phyloP scores from a whole-genome alignment of 2,797 vertebrate species.

The Sebastes nivosus region DNA sequence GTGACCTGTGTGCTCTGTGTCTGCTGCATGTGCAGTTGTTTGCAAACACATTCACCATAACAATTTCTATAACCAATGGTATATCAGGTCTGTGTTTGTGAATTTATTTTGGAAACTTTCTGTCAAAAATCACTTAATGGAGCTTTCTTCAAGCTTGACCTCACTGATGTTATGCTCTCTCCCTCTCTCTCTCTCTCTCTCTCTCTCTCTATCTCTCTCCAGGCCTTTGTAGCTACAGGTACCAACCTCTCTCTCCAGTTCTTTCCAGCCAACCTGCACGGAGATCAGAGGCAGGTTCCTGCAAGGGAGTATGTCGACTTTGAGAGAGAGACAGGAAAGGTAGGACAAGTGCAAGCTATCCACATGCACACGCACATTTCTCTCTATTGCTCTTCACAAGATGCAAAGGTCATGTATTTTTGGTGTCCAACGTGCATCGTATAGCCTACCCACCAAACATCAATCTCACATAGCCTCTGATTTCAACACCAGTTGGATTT shows the following conservation, averaged over 20 bases:
- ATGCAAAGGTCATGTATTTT: neutral
- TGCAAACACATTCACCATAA: neutral
- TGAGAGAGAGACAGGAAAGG: constrained; percentile 98
- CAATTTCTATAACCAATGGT: neutral
- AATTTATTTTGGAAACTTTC: neutral
- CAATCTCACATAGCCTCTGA: neutral
- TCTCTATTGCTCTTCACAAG: neutral
- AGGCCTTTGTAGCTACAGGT: constrained; percentile 99
- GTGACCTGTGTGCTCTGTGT: neutral
- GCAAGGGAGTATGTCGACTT: constrained; percentile 98
- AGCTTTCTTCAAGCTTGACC: neutral
- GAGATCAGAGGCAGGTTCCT: constrained; percentile 96
- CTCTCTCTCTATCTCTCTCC: constrained; percentile 70
- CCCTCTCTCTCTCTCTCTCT: neutral
- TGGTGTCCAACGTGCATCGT: neutral
- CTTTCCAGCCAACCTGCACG: constrained; percentile 98
- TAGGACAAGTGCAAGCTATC: constrained; percentile 69
- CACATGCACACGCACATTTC: neutral
- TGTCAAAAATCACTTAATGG: neutral
- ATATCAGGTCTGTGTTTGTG: neutral
- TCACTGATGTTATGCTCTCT: neutral
- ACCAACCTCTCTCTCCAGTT: constrained; percentile 99
- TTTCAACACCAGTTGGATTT: neutral
- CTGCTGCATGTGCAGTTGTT: neutral
- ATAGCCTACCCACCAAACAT: neutral